These are phyloP conservation scores for Dromococcyx pavoninus DNA, from an alignment of 2,797 vertebrate species.

Conservation along the genomic window DNA sequence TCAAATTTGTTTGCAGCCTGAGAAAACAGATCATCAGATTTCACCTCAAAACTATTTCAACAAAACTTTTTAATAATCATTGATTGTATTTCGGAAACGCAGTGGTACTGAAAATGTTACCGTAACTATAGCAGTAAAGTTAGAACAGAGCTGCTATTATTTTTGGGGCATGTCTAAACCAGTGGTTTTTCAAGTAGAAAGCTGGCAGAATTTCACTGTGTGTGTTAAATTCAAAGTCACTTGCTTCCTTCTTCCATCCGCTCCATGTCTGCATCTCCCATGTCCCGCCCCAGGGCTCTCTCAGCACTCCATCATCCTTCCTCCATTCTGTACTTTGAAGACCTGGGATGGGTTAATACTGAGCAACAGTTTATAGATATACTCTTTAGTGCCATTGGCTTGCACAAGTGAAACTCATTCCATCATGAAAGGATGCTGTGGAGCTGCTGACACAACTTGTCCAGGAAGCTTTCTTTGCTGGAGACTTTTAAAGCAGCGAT, in stretches of 20 bases:
- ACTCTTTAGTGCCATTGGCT: not conserved
- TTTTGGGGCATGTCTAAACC: conserved; percentile 10
- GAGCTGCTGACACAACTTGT: not conserved
- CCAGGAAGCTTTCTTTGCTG: not conserved
- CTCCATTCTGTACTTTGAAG: not conserved
- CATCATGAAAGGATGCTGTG: not conserved
- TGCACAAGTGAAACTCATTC: not conserved
- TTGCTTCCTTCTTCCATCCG: not conserved
- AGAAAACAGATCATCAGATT: not conserved
- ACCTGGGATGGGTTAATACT: not conserved
- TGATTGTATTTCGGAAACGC: not conserved
- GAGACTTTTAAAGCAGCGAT: not conserved
- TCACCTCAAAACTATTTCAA: not conserved
- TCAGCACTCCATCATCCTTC: fast-evolving
- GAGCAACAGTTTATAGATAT: fast-evolving
- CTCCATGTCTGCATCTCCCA: not conserved
- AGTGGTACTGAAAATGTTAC: not conserved
- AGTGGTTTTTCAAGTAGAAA: conserved; percentile 1
- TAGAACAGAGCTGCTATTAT: not conserved
- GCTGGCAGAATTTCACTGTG: not conserved
- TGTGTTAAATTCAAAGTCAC: not conserved
- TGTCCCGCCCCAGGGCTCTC: not conserved
- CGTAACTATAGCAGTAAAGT: not conserved
- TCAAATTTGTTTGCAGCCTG: not conserved
- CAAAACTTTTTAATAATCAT: not conserved